phyloP scores from a whole-genome alignment of 2,888 invertebrate species.

The Fissipunctia ypsillon region DNA sequence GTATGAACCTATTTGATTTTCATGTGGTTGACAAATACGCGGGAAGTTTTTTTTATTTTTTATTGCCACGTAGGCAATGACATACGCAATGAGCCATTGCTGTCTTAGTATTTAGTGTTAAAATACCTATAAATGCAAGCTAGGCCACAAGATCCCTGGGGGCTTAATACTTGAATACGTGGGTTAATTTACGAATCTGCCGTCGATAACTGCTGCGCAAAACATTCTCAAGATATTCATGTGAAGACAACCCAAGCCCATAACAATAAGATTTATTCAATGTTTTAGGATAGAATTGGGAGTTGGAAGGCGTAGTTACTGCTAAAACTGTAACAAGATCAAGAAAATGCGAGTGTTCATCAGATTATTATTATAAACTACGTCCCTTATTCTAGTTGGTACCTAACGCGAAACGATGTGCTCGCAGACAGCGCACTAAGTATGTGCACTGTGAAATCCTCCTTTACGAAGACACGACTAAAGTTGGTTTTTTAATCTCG shows the following conservation, averaged over 20 bases:
- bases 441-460: constrained; percentile 36
- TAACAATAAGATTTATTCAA: neutral
- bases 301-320: neutral
- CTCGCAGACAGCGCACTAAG: neutral
- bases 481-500: too few relatives aligned
- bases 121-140: too few relatives aligned
- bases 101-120: too few relatives aligned
- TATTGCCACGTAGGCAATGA: too few relatives aligned
- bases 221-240: neutral
- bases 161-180: neutral
- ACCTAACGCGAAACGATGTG: constrained; percentile 13
- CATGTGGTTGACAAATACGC: too few relatives aligned
- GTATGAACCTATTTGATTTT: too few relatives aligned
- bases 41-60: too few relatives aligned
- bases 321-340: neutral
- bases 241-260: neutral
- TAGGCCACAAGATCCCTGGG: neutral
- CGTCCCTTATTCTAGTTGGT: neutral
- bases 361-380: constrained; percentile 15
- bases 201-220: neutral
- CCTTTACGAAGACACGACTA: constrained; percentile 6
- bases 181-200: neutral
- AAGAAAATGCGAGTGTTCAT: neutral
- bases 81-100: too few relatives aligned
- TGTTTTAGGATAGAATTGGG: neutral